phyloP scores from a whole-genome alignment of 2,797 vertebrate species.

The Micromesistius poutassou region DNA sequence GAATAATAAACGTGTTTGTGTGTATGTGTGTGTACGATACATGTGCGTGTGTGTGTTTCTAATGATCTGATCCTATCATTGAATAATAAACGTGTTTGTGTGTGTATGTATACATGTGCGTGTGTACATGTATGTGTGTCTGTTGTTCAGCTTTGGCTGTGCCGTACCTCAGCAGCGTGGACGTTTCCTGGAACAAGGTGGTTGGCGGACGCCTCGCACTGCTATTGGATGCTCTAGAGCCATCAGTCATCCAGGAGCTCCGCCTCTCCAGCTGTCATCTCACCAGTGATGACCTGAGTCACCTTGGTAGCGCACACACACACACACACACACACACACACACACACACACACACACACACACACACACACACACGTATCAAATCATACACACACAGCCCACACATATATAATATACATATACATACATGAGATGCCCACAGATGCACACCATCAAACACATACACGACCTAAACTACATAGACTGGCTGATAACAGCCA shows the following conservation, averaged over 20 bases:
- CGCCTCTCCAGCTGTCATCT: conserved; percentile 88
- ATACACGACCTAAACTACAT: not conserved
- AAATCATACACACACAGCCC: too few species aligned
- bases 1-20: not conserved
- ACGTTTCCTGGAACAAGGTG: conserved; percentile 90
- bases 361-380: not conserved
- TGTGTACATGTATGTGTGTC: conserved; percentile 12
- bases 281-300: conserved; percentile 73
- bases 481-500: not conserved
- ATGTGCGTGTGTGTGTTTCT: conserved; percentile 4
- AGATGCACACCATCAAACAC: not conserved
- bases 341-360: too few species aligned
- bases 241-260: conserved; percentile 72
- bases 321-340: not conserved
- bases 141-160: conserved; percentile 70
- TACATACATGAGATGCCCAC: too few species aligned
- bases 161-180: conserved; percentile 75
- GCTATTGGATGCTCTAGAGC: conserved; percentile 76
- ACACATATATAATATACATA: too few species aligned
- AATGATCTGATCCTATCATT: too few species aligned
- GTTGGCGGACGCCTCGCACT: conserved; percentile 79
- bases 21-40: not conserved
- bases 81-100: not conserved
- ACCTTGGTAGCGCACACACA: conserved; percentile 72
- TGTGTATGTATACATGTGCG: conserved; percentile 3